Percentiles rank a stretch among this genome's conserved stretches.
These are phyloP conservation scores for Morpho helenor DNA, from an alignment of 2,888 invertebrate genomes.

Conservation along the genomic window DNA sequence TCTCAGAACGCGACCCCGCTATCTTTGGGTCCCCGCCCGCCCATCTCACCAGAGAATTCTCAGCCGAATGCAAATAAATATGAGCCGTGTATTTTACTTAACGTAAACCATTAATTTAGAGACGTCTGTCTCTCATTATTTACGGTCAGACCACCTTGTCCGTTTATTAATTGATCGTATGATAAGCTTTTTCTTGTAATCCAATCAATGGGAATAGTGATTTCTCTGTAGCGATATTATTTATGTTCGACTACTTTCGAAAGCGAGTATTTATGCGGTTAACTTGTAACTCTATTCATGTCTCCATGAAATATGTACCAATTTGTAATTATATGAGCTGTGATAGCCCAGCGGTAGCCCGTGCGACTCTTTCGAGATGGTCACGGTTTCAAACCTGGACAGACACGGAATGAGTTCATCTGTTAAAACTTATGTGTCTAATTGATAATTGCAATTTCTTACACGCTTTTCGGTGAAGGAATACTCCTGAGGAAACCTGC, in stretches of 20 bases:
- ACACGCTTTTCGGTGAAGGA: too few species aligned
- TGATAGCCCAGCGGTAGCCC: too few species aligned
- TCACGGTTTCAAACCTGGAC: too few species aligned
- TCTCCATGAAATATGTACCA: conserved; percentile 8
- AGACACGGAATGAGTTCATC: too few species aligned
- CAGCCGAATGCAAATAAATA: conserved; percentile 45
- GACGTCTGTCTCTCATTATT: conserved; percentile 65
- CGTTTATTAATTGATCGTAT: conserved; percentile 69
- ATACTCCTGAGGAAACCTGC: too few species aligned
- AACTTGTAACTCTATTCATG: conserved; percentile 5
- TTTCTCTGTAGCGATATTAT: conserved; percentile 19
- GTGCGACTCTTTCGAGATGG: too few species aligned
- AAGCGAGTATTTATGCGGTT: conserved; percentile 11
- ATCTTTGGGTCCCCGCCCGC: conserved; percentile 62
- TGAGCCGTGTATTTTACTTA: conserved; percentile 34
- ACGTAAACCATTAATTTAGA: conserved; percentile 65
- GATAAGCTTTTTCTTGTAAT: conserved; percentile 45
- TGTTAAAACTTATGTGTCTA: too few species aligned
- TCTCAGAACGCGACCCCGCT: conserved; percentile 74
- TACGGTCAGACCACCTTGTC: conserved; percentile 67
- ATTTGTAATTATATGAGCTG: not conserved
- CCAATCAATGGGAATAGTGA: conserved; percentile 18
- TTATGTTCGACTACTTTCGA: conserved; percentile 18
- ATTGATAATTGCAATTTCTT: too few species aligned
- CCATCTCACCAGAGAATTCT: conserved; percentile 50